These are phyloP conservation scores for Nowickia ferox DNA, from an alignment of 2,888 invertebrate genomes.

Conservation along the genomic window DNA sequence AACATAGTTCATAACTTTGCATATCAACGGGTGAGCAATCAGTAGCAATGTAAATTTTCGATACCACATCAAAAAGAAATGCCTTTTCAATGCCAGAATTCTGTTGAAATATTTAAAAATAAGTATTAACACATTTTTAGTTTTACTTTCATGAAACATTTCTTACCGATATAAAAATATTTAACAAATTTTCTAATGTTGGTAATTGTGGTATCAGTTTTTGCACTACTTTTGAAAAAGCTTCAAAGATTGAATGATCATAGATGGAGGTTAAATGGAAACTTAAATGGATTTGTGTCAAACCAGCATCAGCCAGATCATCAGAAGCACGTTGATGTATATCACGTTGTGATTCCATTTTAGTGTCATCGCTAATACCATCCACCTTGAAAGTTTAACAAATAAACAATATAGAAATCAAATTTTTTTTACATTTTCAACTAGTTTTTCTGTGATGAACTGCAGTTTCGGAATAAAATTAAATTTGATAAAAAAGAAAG, in stretches of 20 bases:
- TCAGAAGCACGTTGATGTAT: conserved; percentile 98
- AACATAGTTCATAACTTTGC: conserved; percentile 99
- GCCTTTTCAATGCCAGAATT: conserved; percentile 99
- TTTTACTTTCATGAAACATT: neutral
- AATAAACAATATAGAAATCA: neutral
- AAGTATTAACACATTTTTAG: conserved; percentile 31
- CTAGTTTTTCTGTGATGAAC: too few relatives aligned
- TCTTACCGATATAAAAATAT: conserved; percentile 97
- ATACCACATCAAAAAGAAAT: conserved; percentile 99
- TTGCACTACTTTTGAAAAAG: conserved; percentile 99
- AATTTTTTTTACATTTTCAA: too few relatives aligned
- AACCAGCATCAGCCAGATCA: conserved; percentile 94
- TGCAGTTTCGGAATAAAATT: too few relatives aligned
- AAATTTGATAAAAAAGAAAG: too few relatives aligned
- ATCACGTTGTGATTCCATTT: conserved; percentile 99
- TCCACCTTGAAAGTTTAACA: conserved; percentile 87
- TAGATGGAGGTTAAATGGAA: conserved; percentile 99
- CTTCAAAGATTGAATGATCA: conserved; percentile 99
- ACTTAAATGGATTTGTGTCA: conserved; percentile 94
- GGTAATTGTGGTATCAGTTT: conserved; percentile 98
- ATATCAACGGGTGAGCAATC: conserved; percentile 99
- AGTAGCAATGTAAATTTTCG: conserved; percentile 99
- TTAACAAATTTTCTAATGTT: conserved; percentile 97
- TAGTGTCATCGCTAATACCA: conserved; percentile 98
- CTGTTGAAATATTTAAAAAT: conserved; percentile 83